Base-by-base conservation (phyloP, 30 jellyfish, hydroid and myxozoan genomes). In the Turritopsis rubra region DNA sequence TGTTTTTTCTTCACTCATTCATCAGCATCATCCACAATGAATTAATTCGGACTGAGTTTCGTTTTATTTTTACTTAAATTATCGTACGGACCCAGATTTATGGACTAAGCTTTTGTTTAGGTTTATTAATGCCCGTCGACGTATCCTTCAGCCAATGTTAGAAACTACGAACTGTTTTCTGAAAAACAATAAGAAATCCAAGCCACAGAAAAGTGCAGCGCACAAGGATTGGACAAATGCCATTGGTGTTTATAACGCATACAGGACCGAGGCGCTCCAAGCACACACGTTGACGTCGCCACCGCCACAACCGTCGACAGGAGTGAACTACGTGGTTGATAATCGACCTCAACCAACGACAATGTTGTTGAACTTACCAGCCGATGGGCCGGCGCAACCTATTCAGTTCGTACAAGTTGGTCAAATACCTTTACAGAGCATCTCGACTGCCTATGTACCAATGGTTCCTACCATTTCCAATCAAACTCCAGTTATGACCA, bases 221-320 rank as follows among this genome's bases (percentile, higher is more conserved):
- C 98, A 93, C 76, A 87, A 90, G 28, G 97, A 93, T 28, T 93
- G 98, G 98, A 93, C 98, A 1, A 95, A 88, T 21, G 60, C 98
- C 21, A 93, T 93, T 71, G 98, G 98, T 4, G 96, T 92, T 71
- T 85, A 81, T 72, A 71, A 92, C 20, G 95, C 96, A 21, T 92
- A 92, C 72, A 87, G 85, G 0, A 79, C 85, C 8, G 85, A 79
- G 23, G 85, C 85, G 13, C 52, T 79, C 8, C 85, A 79, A 21
- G 30, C 77, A 17, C 77, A 68, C 77, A 68, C 77, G 30, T 0
- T 27, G 19, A 68, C 77, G 77, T 68, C 77, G 8, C 77, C 28
- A 68, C 77, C 28, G 31, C 77, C 28, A n/a, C n/a, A n/a, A n/a
- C n/a, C n/a, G 28, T 28, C 28, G 25, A 8, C 29, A 16, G 71